These are phyloP conservation scores for Lasioglossum lativentre DNA, from an alignment of 2,888 invertebrate species.

Conservation along the genomic window DNA sequence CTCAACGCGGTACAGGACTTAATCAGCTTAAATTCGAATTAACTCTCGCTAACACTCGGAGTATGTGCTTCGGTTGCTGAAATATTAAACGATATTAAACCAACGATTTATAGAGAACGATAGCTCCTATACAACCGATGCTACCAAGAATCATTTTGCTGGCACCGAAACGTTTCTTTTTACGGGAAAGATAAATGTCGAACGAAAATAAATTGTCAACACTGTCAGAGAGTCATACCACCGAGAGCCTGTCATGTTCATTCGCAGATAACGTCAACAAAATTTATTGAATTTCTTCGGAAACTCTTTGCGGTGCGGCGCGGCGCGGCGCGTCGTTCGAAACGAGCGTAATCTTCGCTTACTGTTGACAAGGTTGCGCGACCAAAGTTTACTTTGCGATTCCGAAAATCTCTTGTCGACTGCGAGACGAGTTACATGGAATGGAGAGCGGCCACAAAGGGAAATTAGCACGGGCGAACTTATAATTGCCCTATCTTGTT, in stretches of 20 bases:
- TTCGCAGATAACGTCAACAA: neutral
- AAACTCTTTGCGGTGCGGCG: neutral
- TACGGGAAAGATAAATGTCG: neutral
- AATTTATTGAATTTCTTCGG: slow-evolving; percentile 4
- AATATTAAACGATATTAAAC: neutral
- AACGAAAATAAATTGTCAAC: neutral
- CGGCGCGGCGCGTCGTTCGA: neutral
- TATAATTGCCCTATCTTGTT: neutral
- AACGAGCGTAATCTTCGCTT: neutral
- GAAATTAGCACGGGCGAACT: neutral
- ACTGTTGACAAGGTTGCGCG: neutral
- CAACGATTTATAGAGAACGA: neutral
- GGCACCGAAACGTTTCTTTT: neutral
- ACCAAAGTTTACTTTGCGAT: neutral
- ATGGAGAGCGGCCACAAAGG: neutral
- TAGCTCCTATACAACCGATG: neutral
- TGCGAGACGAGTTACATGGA: neutral
- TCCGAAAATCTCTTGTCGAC: neutral
- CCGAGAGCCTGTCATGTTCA: neutral
- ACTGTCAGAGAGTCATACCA: neutral
- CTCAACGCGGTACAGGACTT: neutral
- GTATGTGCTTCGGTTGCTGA: neutral
- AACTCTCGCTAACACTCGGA: neutral
- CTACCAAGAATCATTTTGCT: neutral
- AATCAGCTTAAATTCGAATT: slow-evolving; percentile 1